Conservation (phyloP, 2,888 invertebrate genomes). For the Nomada goodeniana region DNA sequence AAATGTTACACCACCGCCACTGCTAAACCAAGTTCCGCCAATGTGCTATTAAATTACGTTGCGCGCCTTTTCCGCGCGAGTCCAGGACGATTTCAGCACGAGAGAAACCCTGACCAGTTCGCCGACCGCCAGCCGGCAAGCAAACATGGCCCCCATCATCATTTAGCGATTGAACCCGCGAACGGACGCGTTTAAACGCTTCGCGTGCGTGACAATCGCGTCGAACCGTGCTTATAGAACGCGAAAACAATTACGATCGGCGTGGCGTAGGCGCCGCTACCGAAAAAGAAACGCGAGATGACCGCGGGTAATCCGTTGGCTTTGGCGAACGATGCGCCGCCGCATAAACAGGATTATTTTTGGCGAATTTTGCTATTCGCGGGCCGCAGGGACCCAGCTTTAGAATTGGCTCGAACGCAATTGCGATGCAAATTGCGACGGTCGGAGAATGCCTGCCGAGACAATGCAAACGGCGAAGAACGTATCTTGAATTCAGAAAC, state of each 20-base stretch:
- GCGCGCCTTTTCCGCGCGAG: neutral
- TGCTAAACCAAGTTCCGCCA: neutral
- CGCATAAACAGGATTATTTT: constrained; percentile 60
- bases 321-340: neutral
- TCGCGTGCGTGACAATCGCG: neutral
- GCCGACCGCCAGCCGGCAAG: too few relatives aligned
- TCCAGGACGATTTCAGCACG: too few relatives aligned
- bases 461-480: neutral
- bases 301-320: neutral
- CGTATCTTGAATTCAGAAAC: too few relatives aligned
- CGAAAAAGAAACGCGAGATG: neutral
- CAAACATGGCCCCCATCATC: too few relatives aligned
- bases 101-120: too few relatives aligned
- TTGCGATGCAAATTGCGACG: constrained; percentile 19
- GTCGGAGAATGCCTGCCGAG: neutral
- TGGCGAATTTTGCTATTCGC: constrained; percentile 69
- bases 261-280: neutral
- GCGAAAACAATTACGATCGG: neutral
- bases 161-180: too few relatives aligned
- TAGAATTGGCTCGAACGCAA: constrained; percentile 57
- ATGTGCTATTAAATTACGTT: neutral
- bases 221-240: neutral
- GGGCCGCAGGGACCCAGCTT: constrained; percentile 62
- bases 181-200: too few relatives aligned
- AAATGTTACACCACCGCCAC: neutral